Evolutionary conservation across 2,888 invertebrate genomes (phyloP).

Genomic region (Drosophila longiperda): DNA sequence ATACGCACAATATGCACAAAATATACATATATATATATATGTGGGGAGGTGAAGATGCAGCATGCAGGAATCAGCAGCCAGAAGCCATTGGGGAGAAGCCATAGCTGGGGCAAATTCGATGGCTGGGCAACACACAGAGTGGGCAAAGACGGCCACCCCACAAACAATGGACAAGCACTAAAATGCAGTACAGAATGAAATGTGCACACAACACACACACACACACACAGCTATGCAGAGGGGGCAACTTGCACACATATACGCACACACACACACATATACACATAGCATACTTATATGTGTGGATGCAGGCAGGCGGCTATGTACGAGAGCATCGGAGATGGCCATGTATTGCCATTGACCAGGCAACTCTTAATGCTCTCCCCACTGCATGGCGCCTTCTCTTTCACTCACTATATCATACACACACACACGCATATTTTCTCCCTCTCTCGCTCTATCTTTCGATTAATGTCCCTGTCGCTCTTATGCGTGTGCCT

Average conservation of each 20-base stretch:
- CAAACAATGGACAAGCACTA: slow-evolving; percentile 69
- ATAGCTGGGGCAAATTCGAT: slow-evolving; percentile 29
- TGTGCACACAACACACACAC: slow-evolving; percentile 41
- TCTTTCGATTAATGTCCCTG: slow-evolving; percentile 31
- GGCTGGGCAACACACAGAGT: slow-evolving; percentile 17
- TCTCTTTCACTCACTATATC: slow-evolving; percentile 7
- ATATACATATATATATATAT: neutral
- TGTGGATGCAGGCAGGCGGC: slow-evolving; percentile 25
- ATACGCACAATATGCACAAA: slow-evolving; percentile 58
- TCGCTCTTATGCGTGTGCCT: slow-evolving; percentile 49
- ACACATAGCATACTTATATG: neutral
- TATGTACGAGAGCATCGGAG: slow-evolving; percentile 68
- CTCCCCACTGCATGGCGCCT: neutral
- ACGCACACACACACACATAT: neutral
- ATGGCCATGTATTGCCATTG: slow-evolving; percentile 72
- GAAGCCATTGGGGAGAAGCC: neutral
- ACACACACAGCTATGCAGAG: slow-evolving; percentile 18
- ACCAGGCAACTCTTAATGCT: slow-evolving; percentile 50
- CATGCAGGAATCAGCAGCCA: neutral
- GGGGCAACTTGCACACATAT: neutral
- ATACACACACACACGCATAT: neutral
- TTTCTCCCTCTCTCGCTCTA: slow-evolving; percentile 9
- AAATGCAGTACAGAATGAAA: slow-evolving; percentile 65
- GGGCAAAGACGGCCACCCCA: slow-evolving; percentile 29
- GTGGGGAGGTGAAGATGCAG: neutral